Evolutionary conservation across 2,888 invertebrate genomes (phyloP), one percentile per base, ranked within the genome.

Genomic region (Himalopsyche kuldschensis): DNA sequence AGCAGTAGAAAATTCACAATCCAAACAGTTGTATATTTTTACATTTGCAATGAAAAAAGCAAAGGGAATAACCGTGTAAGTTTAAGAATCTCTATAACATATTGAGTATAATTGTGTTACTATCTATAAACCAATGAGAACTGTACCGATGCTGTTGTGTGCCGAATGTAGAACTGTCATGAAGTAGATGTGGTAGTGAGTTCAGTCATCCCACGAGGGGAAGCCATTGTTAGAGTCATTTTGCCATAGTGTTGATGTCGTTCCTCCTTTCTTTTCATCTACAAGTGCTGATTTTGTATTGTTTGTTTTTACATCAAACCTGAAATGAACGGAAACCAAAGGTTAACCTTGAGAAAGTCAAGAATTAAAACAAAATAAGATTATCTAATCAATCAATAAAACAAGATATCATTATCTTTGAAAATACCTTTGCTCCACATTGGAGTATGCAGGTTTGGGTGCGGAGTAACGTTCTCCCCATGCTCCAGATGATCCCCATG

Each of bases 251-350:
- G 78, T 81, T 5, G 80, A 79, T 31, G 85, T 20, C 1, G 85
- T 6, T n/a, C 77, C 91, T 80, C 91, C 91, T 31, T 91, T 90
- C 87, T 92, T 92, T 87, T 90, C 88, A 32, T 91, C 89, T 27
- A 90, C 89, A 0, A 91, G 87, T 84, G 90, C 90, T 0, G 91
- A 89, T 0, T 90, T 88, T 4, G 90, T 90, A 55, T 89, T 89
- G 87, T 91, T 90, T 2, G 91, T 91, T 30, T 87, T 88, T 4
- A 89, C 87, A 86, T 92, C 88, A 87, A 88, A 92, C 24, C 92
- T 92, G 89, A 10, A 90, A 90, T 24, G 1, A 46, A 48, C 4
- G n/a, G n/a, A n/a, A 31, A 31, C 63, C 6, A 63, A 8, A 15
- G 4, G 15, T n/a, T 10, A 20, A 79, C 30, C 20, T 15, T 17